Base-by-base conservation (phyloP, 2,888 invertebrate genomes). In the Acleris laterana region DNA sequence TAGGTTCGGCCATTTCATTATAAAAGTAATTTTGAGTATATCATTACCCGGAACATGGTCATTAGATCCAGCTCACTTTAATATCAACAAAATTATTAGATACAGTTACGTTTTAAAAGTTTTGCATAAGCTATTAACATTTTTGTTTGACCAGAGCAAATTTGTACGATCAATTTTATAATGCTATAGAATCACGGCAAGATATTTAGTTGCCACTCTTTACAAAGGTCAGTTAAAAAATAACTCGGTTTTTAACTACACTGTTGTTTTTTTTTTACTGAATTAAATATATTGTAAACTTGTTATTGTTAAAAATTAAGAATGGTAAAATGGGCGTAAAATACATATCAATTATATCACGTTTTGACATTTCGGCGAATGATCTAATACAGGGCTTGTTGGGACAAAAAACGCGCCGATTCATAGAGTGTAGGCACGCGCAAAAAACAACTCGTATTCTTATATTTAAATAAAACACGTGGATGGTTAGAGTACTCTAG, bases 21-120 rank as follows among this genome's bases (percentile, higher is more conserved):
- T 78, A 81, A 80, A 80, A 79, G 81, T 83, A 85, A 88, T 89
- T 84, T 81, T 76, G 73, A 72, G 81, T 79, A 77, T 38, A 79
- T 77, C 68, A 74, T 75, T 78, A 38, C 38, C 67, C 42, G 65
- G 62, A 50, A 22, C 56, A 19, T 46, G 32, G 51, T 57, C 51
- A 57, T 56, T 62, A 57, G 50, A 62, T 61, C 44, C 60, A 66
- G 60, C 66, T 44, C 56, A 32, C 51, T 62, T 57, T 62, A 44
- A 38, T 57, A 61, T 52, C 57, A 62, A 50, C 19, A 61, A 61
- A 50, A 65, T 65, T 57, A 65, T 56, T 22, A 59, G 42, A 44
- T 60, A 65, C 55, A 65, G 64, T 55, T 60, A 60, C 55, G 9
- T 32, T 38, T 52, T 52, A 48, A 56, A 51, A 64, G 59, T 61